Evolutionary conservation across 1,140 invertebrate species (phyloP), one percentile per base, ranked within the genome.

Genomic region (Drosophila pallidifrons): DNA sequence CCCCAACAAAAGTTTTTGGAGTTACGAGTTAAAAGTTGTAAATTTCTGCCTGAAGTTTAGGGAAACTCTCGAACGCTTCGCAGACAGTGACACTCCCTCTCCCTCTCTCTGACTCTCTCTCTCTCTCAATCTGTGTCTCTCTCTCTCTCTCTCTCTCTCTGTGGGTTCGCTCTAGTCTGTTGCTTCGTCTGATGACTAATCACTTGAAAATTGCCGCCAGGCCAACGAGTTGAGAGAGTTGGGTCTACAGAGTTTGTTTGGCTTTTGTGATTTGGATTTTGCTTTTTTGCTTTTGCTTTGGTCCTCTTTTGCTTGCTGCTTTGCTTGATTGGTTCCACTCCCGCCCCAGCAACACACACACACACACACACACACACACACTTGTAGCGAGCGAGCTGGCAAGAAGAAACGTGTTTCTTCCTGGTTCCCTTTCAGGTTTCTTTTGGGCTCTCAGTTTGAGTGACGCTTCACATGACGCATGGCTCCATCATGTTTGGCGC

Each of bases 321-420:
- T 70, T 79, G 83, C 61, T 86, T 79, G 79, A 82, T 86, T 86
- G 79, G 76, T 82, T 87, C 79, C 83, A 82, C 78, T 85, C 63
- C 72, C 64, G 69, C 28, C 47, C 35, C 47, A 63, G 52, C 16
- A 51, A 30, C 16, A 52, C 64, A 57, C 49, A 68, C 35, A 68
- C 64, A 73, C 46, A 74, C 32, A 70, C 11, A 35, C 43, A 63
- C 25, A 68, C 38, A 52, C 15, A 25, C 15, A 51, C 13, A 32
- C n/a, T n/a, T 13, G 20, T 10, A 16, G 15, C 41, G 3, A 43
- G 32, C 60, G 20, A 25, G 20, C 38, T 28, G 28, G 51, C 25
- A 71, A 51, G 3, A 72, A 69, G 76, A 86, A 86, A 86, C 82
- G 68, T 63, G 82, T 86, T 82, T 87, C 59, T 76, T 74, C 71